A percentile compares a stretch with the other conserved stretches of the same genome.
phyloP scores from a whole-genome alignment of 23 tunicate genomes.

The Clavelina lepadiformis region DNA sequence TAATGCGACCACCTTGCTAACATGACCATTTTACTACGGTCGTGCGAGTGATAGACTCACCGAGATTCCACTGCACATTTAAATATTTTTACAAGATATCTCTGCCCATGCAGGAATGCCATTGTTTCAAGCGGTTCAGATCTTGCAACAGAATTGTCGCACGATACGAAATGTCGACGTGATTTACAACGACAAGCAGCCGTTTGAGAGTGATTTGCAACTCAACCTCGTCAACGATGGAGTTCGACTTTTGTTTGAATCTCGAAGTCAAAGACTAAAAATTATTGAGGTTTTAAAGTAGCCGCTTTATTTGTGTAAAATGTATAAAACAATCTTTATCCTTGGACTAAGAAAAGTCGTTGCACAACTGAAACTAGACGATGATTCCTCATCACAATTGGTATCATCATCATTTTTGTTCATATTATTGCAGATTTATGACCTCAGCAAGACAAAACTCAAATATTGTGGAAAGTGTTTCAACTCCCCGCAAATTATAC shows the following conservation, averaged over 20 bases:
- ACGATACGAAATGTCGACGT: conserved; percentile 68
- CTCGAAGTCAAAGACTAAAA: conserved; percentile 65
- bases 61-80: no score
- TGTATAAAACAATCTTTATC: no score
- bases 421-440: conserved; percentile 71
- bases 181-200: conserved; percentile 56
- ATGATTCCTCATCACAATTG: no score
- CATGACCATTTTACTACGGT: no score
- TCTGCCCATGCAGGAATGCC: conserved; percentile 97
- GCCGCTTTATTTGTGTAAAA: no score
- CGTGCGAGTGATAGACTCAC: no score
- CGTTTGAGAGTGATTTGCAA: conserved; percentile 59
- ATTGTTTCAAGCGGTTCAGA: conserved; percentile 60
- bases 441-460: conserved; percentile 67
- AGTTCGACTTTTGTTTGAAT: conserved; percentile 60
- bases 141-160: conserved; percentile 66
- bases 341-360: no score
- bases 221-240: conserved; percentile 65
- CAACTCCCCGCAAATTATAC: conserved; percentile 52
- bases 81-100: no score
- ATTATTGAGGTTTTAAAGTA: conserved; percentile 52
- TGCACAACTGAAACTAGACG: no score
- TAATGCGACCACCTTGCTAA: background rate
- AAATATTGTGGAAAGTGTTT: conserved; percentile 63
- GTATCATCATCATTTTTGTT: no score